Evolutionary conservation across 2,797 vertebrate genomes (phyloP).

Genomic region (Lindbergichthys nudifrons): DNA sequence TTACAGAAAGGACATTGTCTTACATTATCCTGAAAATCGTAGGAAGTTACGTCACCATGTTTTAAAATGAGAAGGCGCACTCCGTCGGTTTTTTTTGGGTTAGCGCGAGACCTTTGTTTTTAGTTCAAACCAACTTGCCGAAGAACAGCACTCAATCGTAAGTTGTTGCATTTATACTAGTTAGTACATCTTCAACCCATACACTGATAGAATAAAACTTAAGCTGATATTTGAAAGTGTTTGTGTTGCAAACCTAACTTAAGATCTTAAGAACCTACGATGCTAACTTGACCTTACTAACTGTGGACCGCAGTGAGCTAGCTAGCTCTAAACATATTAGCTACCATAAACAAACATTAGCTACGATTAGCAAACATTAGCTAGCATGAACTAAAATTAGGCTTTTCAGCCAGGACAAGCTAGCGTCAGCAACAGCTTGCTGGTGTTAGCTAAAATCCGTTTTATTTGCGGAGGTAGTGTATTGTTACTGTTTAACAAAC

Average conservation of each 20-base stretch:
- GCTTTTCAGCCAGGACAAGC: background rate
- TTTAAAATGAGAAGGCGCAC: background rate
- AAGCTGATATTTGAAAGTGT: fast-evolving
- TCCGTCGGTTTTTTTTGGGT: background rate
- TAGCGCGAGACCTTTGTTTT: background rate
- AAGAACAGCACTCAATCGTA: background rate
- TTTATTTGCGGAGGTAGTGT: background rate
- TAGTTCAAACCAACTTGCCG: fast-evolving
- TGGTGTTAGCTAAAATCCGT: too few relatives aligned
- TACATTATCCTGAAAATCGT: too few relatives aligned
- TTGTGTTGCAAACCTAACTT: background rate
- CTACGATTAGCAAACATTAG: background rate
- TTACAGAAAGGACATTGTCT: too few relatives aligned
- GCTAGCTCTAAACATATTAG: background rate
- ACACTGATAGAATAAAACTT: fast-evolving
- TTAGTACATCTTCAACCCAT: fast-evolving
- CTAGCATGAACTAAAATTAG: background rate
- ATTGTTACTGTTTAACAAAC: background rate
- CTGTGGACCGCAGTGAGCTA: background rate
- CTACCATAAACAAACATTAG: background rate
- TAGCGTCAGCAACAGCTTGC: background rate
- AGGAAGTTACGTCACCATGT: background rate
- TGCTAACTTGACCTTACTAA: background rate
- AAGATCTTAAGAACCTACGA: background rate
- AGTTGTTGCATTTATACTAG: background rate